Conservation (phyloP, 35 echinoderm and acorn worm genomes). For the Heliocidaris erythrogramma region DNA sequence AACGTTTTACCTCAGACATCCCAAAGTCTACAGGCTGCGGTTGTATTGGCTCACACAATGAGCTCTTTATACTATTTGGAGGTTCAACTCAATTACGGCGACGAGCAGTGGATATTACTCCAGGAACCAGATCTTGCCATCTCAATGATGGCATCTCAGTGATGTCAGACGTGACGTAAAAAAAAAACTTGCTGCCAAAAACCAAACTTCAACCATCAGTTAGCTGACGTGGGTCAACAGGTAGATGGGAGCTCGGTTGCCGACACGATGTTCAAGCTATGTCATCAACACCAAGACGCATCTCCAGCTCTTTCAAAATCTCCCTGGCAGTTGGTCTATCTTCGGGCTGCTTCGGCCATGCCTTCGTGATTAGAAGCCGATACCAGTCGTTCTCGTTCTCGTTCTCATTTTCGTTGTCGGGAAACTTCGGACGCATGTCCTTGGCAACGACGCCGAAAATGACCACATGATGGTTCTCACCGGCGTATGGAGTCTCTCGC, state of each 20-base stretch:
- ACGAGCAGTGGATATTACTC: neutral
- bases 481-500: constrained; percentile 82
- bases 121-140: neutral
- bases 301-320: constrained; percentile 52
- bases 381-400: constrained; percentile 71
- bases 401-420: constrained; percentile 81
- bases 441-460: constrained; percentile 94
- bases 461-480: constrained; percentile 90
- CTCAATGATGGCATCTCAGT: too few relatives aligned
- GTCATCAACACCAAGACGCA: constrained; percentile 22
- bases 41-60: neutral
- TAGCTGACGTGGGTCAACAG: neutral
- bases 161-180: neutral
- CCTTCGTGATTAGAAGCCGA: constrained; percentile 56
- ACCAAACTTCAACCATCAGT: constrained; percentile 9
- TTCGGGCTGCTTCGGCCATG: constrained; percentile 58
- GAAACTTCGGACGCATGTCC: constrained; percentile 77
- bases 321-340: constrained; percentile 69
- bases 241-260: neutral
- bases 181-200: neutral
- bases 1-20: neutral
- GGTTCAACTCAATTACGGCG: neutral
- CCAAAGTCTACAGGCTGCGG: too few relatives aligned
- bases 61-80: neutral
- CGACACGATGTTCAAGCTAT: neutral